Evolutionary conservation across 2,888 invertebrate genomes (phyloP).

Genomic region (Drosophila colorata): DNA sequence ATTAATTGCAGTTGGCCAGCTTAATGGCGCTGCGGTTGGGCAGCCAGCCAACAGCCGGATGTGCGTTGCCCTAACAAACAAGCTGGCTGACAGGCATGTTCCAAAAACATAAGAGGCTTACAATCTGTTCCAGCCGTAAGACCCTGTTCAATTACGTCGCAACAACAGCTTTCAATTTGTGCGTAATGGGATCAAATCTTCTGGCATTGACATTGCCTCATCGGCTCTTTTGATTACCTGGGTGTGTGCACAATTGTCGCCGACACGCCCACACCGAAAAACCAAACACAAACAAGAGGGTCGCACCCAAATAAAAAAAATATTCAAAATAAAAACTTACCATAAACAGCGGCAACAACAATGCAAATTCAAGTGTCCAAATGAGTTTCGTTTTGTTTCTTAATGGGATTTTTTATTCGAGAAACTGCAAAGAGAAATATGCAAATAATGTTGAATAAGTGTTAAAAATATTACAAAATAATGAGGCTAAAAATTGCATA

Average conservation of each 20-base stretch:
- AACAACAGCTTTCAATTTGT: conserved; percentile 17
- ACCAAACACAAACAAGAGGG: conserved; percentile 1
- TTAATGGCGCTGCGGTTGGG: conserved; percentile 53
- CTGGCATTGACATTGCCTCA: conserved; percentile 77
- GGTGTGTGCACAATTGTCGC: conserved; percentile 61
- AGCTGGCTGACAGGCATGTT: conserved; percentile 21
- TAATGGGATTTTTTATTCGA: conserved; percentile 27
- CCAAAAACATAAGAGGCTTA: conserved; percentile 45
- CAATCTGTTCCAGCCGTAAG: conserved; percentile 36
- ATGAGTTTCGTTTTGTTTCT: conserved; percentile 23
- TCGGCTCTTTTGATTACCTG: conserved; percentile 50
- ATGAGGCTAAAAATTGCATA: neutral
- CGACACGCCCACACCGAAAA: conserved; percentile 52
- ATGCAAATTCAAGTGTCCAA: conserved; percentile 41
- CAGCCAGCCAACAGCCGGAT: conserved; percentile 61
- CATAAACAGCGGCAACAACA: conserved; percentile 70
- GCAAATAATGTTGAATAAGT: conserved; percentile 53
- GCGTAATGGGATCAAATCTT: conserved; percentile 36
- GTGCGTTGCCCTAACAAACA: conserved; percentile 23
- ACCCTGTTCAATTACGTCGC: conserved; percentile 30
- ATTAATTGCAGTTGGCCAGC: conserved; percentile 36
- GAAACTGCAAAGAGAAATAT: conserved; percentile 58
- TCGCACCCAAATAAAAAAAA: conserved; percentile 11
- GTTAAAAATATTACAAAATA: conserved; percentile 52
- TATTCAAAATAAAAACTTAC: conserved; percentile 50